phyloP scores from a whole-genome alignment of 2,888 invertebrate genomes.

The Linyphia triangularis region DNA sequence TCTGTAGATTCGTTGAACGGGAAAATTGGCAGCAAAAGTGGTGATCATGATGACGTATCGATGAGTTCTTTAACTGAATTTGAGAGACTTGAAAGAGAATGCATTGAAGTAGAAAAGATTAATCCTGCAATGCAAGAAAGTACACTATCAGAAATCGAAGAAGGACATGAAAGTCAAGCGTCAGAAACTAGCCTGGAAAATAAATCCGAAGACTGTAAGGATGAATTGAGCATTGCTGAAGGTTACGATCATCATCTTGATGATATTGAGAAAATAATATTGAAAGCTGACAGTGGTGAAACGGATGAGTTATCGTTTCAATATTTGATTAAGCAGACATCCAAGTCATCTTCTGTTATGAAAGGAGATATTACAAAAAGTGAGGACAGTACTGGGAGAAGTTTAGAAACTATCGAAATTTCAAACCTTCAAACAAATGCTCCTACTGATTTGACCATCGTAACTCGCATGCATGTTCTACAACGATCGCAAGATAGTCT shows the following conservation, averaged over 20 bases:
- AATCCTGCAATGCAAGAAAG: conserved; percentile 83
- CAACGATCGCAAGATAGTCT: not conserved
- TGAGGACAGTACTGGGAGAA: not conserved
- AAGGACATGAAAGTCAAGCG: conserved; percentile 80
- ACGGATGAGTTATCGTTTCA: conserved; percentile 79
- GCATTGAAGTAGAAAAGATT: conserved; percentile 85
- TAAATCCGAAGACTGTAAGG: conserved; percentile 80
- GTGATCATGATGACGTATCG: conserved; percentile 95
- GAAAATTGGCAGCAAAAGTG: conserved; percentile 80
- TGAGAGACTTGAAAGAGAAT: conserved; percentile 91
- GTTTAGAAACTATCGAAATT: not conserved
- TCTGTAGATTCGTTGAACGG: conserved; percentile 73
- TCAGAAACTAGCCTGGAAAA: conserved; percentile 84
- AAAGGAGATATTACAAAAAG: not conserved
- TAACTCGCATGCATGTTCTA: conserved; percentile 9
- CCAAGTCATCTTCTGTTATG: not conserved
- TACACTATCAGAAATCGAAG: conserved; percentile 83
- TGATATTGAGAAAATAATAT: conserved; percentile 86
- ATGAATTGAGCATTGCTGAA: conserved; percentile 81
- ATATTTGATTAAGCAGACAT: conserved; percentile 21
- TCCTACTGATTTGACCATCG: not conserved
- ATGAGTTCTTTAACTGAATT: conserved; percentile 96
- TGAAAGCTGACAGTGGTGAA: conserved; percentile 85
- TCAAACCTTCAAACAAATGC: not conserved
- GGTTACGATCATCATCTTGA: conserved; percentile 85